Conservation (phyloP, 2,113 vertebrate species). For the Chunga burmeisteri region DNA sequence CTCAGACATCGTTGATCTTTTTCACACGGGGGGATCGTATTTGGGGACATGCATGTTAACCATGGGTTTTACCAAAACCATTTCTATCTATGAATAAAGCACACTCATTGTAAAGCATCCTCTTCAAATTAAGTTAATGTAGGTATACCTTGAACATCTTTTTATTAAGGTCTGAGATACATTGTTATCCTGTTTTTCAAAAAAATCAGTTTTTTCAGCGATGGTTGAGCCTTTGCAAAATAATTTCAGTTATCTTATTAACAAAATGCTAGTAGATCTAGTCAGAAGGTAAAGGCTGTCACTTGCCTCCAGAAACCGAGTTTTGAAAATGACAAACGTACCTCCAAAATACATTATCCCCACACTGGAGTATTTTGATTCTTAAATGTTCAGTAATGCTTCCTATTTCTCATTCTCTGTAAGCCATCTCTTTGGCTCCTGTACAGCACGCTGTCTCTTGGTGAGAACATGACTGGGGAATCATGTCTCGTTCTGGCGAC, state of each 20-base stretch:
- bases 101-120: neutral
- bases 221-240: neutral
- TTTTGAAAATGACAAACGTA: neutral
- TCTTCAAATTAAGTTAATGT: neutral
- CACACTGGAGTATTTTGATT: neutral
- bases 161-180: neutral
- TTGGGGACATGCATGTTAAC: neutral
- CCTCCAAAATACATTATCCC: neutral
- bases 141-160: neutral
- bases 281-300: neutral
- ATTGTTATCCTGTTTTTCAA: neutral
- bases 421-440: neutral
- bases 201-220: neutral
- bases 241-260: neutral
- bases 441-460: neutral
- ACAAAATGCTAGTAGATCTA: neutral
- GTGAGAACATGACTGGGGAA: neutral
- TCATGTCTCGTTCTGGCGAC: neutral
- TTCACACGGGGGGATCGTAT: neutral
- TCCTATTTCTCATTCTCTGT: neutral
- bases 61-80: fast-evolving
- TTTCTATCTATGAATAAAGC: neutral
- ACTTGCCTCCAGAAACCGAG: neutral
- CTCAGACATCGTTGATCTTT: neutral
- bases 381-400: neutral